Base-by-base conservation (phyloP, 2,113 vertebrate species). In the Hipposideros armiger region DNA sequence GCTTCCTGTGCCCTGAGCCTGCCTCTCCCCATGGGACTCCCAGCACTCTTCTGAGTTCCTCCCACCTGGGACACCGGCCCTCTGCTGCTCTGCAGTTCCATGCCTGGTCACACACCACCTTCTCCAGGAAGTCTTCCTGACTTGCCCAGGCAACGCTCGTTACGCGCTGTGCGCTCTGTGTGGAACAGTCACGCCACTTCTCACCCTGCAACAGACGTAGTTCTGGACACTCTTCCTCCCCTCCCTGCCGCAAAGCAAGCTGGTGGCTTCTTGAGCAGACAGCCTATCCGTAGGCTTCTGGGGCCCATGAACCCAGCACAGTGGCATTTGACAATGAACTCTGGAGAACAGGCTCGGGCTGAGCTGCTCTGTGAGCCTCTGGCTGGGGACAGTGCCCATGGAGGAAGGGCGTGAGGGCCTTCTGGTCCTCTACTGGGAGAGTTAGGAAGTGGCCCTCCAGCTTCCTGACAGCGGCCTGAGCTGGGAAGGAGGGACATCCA, bases 51-150 rank as follows among this genome's bases (percentile, higher is more conserved):
- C 81, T 0, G 10, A n/a, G 66, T 62, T 13, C 2, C 0, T 32
- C 42, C 73, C 45, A 16, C 78, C 19, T 9, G 19, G 32, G n/a
- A 64, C 32, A 20, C 11, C 36, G 24, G 11, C 19, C n/a, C 42
- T 95, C 40, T 13, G 69, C 45, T 72, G 81, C 56, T 67, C 73
- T 4, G 28, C 4, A 64, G 90, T 32, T 14, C 2, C 5, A 90
- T 28, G 52, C 70, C 42, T 40, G 42, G 40, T 20, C 88, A 83
- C 32, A 82, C 11, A 80, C 45, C 0, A 0, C 77, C 96, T 96
- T 62, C 74, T 91, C 92, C 47, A 85, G 58, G 82, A 90, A 90
- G 93, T 40, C 82, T 54, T 81, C 60, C 95, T 10, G 73, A 22
- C 56, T 24, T 82, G 30, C 52, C 8, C 9, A 22, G 17, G 95